A percentile compares a stretch with the other conserved stretches of the same genome.
Evolutionary conservation across 2,888 invertebrate species (phyloP).

Genomic region (Mesorhabditis sp.): DNA sequence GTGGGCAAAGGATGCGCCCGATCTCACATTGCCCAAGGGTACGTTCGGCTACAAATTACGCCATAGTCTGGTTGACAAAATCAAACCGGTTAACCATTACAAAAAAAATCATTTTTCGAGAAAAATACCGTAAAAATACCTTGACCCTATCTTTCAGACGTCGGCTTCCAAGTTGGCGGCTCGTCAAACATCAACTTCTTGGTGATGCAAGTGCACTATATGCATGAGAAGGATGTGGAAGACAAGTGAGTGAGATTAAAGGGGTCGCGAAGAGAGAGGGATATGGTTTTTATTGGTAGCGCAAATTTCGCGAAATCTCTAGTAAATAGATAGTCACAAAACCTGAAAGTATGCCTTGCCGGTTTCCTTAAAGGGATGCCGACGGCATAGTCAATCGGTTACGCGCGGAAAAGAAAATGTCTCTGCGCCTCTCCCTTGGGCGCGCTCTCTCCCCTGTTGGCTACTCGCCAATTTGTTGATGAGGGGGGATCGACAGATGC

Average conservation of each 20-base stretch:
- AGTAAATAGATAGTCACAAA: too few species aligned
- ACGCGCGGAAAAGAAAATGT: too few species aligned
- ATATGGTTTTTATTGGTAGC: too few species aligned
- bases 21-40: constrained; percentile 73
- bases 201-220: constrained; percentile 71
- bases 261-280: too few species aligned
- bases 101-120: background rate
- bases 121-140: background rate
- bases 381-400: too few species aligned
- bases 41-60: background rate
- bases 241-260: constrained; percentile 15
- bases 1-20: constrained; percentile 87
- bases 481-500: too few species aligned
- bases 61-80: background rate
- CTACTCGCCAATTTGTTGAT: too few species aligned
- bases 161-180: constrained; percentile 86
- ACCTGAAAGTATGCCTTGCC: too few species aligned
- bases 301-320: too few species aligned
- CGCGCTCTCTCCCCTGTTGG: too few species aligned
- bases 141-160: constrained; percentile 21
- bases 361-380: too few species aligned
- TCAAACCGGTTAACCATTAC: background rate
- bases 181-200: constrained; percentile 79
- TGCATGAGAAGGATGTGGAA: constrained; percentile 24
- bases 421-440: too few species aligned